Base-by-base conservation (phyloP, 2,113 vertebrate genomes). In the Pipra filicauda region DNA sequence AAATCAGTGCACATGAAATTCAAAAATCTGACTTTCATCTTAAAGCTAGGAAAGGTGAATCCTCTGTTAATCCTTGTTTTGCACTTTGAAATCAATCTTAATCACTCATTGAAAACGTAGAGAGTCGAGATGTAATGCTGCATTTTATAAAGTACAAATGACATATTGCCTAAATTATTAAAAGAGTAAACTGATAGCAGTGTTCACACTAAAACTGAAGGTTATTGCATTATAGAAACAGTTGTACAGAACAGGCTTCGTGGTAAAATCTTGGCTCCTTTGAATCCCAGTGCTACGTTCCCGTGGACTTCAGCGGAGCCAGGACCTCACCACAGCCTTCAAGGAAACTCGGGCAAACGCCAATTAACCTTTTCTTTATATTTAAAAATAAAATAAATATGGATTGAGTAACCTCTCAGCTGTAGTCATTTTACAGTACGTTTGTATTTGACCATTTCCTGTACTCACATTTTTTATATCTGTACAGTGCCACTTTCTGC, bases 401-500 rank as follows among this genome's bases (percentile, higher is more conserved):
- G 96, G 87, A 89, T 97, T 90, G 75, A 95, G 74, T 95, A 96
- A 94, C 95, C 92, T 97, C 85, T 97, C 89, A 95, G 97, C 95
- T 97, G 95, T 97, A 97, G 96, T 97, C 97, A 97, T 98, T 98
- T 98, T 98, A 96, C 97, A 98, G 95, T 96, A 93, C 26, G 64
- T 98, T 98, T 98, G 97, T 98, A 98, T 97, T 97, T 96, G 97
- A 96, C 95, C 97, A 98, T 98, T 98, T 96, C 96, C 97, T 97
- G 96, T 98, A 97, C 95, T 97, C 97, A 93, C 97, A 76, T 98
- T 98, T 98, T 97, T 98, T 98, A 97, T 98, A 97, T 96, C 96
- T 98, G 97, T 98, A 98, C 97, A 98, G 97, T 98, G 98, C 98
- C 98, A 98, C 97, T 98, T 97, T 97, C 97, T 97, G 97, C 97